Base-by-base conservation (phyloP, 2,113 vertebrate genomes). In the Progne subis region DNA sequence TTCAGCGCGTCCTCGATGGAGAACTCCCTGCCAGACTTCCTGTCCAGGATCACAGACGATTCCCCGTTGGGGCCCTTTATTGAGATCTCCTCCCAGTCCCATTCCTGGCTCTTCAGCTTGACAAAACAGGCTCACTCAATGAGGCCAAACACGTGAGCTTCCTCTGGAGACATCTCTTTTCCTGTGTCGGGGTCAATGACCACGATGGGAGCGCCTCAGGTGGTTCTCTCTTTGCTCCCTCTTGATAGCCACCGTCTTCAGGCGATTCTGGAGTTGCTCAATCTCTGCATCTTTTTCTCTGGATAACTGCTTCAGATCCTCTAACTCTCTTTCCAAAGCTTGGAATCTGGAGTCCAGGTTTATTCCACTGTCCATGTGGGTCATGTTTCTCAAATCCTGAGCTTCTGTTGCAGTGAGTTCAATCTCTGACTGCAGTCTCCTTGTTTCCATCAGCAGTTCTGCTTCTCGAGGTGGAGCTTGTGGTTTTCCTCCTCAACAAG, bases 51-150 rank as follows among this genome's bases (percentile, higher is more conserved):
- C 82, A 99, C 98, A 0, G 99, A 99, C 0, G 99, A 99, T 86
- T 99, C 99, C 24, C 99, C 99, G 0, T 78, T 98, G 25, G 99
- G 99, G 43, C 99, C 99, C 89, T 99, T 99, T 53, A 99, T 97
- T 0, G 99, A 97, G 94, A 99, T 99, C 97, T 99, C 99, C 95
- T 99, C 99, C 99, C 99, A 99, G 97, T 99, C 99, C 2, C 99
- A 99, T 94, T 99, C 99, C 94, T 99, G 99, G 82, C 98, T 98
- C 92, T 99, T 98, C 89, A 99, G 98, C 93, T 99, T 99, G 94
- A 99, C 99, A 24, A 24, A 99, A 99, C 98, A 99, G 99, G 95
- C 98, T 99, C 99, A 99, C 81, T 99, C 99, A 12, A 99, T 99
- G 93, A 99, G 98, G 32, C 99, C 99, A 0, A 98, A 96, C 12